phyloP scores from a whole-genome alignment of 37 sponge, comb jelly and placozoan species.

The Spongilla lacustris region DNA sequence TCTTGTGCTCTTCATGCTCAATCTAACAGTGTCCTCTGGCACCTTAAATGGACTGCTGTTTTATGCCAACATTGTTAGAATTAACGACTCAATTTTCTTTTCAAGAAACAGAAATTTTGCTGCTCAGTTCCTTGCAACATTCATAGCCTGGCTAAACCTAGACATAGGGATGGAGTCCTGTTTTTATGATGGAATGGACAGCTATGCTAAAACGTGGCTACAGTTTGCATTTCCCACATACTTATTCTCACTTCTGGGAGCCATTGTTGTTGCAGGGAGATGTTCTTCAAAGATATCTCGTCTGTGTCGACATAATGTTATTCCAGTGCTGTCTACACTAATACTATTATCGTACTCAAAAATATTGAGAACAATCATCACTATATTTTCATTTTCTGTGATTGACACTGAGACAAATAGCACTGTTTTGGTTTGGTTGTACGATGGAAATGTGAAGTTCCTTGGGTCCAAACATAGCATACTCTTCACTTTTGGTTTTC shows the following conservation, averaged over 20 bases:
- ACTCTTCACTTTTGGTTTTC: neutral
- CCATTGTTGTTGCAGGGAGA: too few species aligned
- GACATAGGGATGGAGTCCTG: slow-evolving; percentile 18
- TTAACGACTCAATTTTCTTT: slow-evolving; percentile 12
- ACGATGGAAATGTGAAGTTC: slow-evolving; percentile 14
- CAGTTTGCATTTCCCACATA: neutral
- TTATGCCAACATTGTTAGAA: slow-evolving; percentile 36
- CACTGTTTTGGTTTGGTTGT: neutral
- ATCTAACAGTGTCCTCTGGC: slow-evolving; percentile 16
- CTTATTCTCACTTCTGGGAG: neutral
- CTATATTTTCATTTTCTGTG: neutral
- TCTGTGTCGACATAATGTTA: too few species aligned
- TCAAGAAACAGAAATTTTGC: neutral
- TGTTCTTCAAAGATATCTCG: too few species aligned
- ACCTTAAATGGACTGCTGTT: slow-evolving; percentile 33
- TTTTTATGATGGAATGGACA: slow-evolving; percentile 8
- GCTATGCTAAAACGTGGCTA: neutral
- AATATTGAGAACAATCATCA: neutral
- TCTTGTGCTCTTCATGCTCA: neutral
- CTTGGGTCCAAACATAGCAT: neutral
- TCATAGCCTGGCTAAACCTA: slow-evolving; percentile 15
- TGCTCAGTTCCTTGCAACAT: too few species aligned
- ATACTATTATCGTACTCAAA: neutral
- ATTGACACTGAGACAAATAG: neutral
- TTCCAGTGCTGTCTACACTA: neutral